Conservation (phyloP, 2,113 vertebrate genomes). For the Trinectes maculatus region DNA sequence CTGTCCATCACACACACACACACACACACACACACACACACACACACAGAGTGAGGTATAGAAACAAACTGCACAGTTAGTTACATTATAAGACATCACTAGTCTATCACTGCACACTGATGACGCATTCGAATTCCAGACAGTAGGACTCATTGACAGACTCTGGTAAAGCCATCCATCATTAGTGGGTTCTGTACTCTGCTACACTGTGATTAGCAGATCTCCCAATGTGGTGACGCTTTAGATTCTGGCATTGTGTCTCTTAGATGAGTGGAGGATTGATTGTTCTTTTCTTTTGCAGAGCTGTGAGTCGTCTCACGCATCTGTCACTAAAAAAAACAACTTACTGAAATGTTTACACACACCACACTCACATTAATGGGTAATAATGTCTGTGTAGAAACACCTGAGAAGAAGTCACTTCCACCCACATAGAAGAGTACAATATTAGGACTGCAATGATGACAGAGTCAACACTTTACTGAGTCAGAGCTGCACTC, state of each 20-base stretch:
- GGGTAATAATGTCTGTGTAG: slow-evolving; percentile 5
- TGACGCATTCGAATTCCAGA: slow-evolving; percentile 1
- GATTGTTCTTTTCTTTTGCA: slow-evolving; percentile 49
- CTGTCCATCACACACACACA: background rate
- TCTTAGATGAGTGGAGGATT: slow-evolving; percentile 49
- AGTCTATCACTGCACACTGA: background rate
- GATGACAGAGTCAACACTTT: slow-evolving; percentile 19
- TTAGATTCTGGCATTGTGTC: slow-evolving; percentile 44
- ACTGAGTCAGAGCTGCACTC: slow-evolving; percentile 5
- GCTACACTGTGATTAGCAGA: slow-evolving; percentile 44
- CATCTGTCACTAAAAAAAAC: background rate
- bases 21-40: background rate
- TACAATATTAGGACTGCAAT: slow-evolving; percentile 5
- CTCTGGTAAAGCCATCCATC: slow-evolving; percentile 38
- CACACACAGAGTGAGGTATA: background rate
- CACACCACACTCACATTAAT: slow-evolving; percentile 4
- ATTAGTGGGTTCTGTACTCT: slow-evolving; percentile 38
- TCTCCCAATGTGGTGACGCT: slow-evolving; percentile 48
- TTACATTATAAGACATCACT: background rate
- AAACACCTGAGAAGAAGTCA: slow-evolving; percentile 26
- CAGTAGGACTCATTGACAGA: slow-evolving; percentile 20
- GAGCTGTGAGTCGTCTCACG: slow-evolving; percentile 24
- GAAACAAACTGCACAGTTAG: background rate
- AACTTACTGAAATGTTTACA: slow-evolving; percentile 1
- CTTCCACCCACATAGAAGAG: slow-evolving; percentile 1